Base-by-base conservation (phyloP, 2,888 invertebrate genomes). In the Eristalis tenax region DNA sequence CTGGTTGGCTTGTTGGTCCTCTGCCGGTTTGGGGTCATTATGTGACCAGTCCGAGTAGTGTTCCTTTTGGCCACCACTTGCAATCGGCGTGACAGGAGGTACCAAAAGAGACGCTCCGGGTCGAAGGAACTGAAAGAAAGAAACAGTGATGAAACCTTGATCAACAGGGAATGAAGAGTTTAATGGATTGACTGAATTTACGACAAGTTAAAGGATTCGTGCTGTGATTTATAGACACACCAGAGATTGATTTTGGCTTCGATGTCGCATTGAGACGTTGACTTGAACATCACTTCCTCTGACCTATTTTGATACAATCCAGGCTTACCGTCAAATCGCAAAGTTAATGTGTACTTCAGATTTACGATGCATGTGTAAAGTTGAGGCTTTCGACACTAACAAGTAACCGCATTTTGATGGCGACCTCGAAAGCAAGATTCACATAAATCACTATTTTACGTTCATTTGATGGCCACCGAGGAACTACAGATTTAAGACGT, bases 1-100 rank as follows among this genome's bases (percentile, higher is more conserved):
- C 57, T 35, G 56, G 13, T 71, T 32, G 0, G 61, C 11, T 66
- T 43, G 61, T 43, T 82, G 69, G 10, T 80, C 68, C 2, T 77
- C 86, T 1, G 61, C 74, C 10, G 8, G 23, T n/a, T 76, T 75
- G 0, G 64, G 50, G 28, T 71, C 79, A 57, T 69, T 50, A 40
- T 79, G 87, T 11, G 75, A 66, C 86, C 89, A 63, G 78, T 84
- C 68, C 4, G 65, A 78, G 32, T 82, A 89, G 66, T 89, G 83
- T 26, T 83, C 87, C 13, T 64, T 68, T 65, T 85, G 88, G 2
- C 77, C 78, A 15, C 26, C 73, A 73, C 13, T 64, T n/a, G 50
- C 40, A 23, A 57, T 40, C 56, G 71, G 15, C n/a, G 70, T 13
- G 4, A 73, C 91, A 65, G 90, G 56, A 65, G 90, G 56, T 1